Evolutionary conservation across 2,113 vertebrate species (phyloP).

Genomic region (Sprattus sprattus): DNA sequence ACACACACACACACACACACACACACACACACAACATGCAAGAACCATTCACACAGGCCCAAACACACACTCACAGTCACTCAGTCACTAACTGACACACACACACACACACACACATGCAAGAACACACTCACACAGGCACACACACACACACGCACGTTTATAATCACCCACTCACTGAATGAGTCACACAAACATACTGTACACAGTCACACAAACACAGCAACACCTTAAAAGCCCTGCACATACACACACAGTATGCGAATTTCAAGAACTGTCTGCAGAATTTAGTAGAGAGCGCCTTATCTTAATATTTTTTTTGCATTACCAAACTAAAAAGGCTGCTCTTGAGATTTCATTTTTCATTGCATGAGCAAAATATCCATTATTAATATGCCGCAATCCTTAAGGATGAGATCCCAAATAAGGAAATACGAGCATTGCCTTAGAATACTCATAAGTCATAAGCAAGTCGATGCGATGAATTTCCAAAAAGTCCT

Average conservation of each 20-base stretch:
- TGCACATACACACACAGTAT: neutral
- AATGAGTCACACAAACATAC: neutral
- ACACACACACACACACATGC: slow-evolving; percentile 23
- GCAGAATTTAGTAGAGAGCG: neutral
- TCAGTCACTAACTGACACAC: neutral
- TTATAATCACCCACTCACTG: neutral
- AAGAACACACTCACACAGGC: neutral
- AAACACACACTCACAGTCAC: slow-evolving; percentile 19
- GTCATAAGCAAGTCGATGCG: slow-evolving; percentile 37
- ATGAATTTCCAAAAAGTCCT: slow-evolving; percentile 46
- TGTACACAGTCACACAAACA: neutral
- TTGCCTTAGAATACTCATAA: slow-evolving; percentile 44
- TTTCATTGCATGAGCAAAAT: slow-evolving; percentile 44
- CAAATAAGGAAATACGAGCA: slow-evolving; percentile 58
- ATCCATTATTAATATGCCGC: slow-evolving; percentile 52
- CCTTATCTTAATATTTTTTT: neutral
- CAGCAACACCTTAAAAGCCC: neutral
- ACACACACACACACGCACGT: neutral
- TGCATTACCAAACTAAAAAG: neutral
- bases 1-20: neutral
- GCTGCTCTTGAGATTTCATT: slow-evolving; percentile 7
- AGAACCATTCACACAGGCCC: neutral
- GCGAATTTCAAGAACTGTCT: neutral
- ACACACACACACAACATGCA: neutral
- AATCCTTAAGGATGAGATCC: slow-evolving; percentile 53